Base-by-base conservation (phyloP, 2,888 invertebrate species). In the Drosophila mulleri region DNA sequence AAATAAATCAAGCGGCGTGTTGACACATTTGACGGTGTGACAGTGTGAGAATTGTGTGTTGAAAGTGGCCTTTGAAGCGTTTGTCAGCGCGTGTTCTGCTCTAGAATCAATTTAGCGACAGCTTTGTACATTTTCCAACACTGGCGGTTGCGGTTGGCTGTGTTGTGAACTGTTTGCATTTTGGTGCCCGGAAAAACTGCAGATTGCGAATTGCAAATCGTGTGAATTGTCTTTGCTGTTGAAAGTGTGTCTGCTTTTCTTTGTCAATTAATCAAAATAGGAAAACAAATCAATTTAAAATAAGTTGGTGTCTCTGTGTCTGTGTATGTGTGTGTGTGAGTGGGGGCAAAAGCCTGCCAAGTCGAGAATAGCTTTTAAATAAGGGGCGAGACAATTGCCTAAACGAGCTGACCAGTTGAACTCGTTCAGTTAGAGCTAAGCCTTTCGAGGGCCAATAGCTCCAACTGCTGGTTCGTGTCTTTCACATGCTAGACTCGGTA, bases 311-410 rank as follows among this genome's bases (percentile, higher is more conserved):
- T 26, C 26, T 26, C 5, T 35, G 12, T 35, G 11, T 35, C 11
- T 35, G 52, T 35, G 52, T 52, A 16, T 20, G 32, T 53, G 53
- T 56, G 58, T 81, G 26, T 64, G 60, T 68, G 67, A 14, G 44
- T 44, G 82, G 90, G 90, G 90, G 90, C 87, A 84, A 93, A 93
- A 93, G 93, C 93, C 93, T 93, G 92, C 91, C 93, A 93, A 93
- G 92, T 93, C 93, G 93, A 93, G 93, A 93, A 93, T 92, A 90
- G 88, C 91, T 84, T 90, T 88, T 65, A 59, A 86, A 79, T 81
- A 48, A 80, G 89, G 92, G 92, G 85, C 82, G 89, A 89, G 90
- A 91, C 84, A 74, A 78, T 90, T 92, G 91, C 91, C 90, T 81
- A 88, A 90, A 91, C 82, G 84, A 91, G 89, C 88, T 86, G 69